A percentile compares a stretch with the other conserved stretches of the same genome.
These are phyloP conservation scores for Orthosia gothica DNA, from an alignment of 2,888 invertebrate species.

Conservation along the genomic window DNA sequence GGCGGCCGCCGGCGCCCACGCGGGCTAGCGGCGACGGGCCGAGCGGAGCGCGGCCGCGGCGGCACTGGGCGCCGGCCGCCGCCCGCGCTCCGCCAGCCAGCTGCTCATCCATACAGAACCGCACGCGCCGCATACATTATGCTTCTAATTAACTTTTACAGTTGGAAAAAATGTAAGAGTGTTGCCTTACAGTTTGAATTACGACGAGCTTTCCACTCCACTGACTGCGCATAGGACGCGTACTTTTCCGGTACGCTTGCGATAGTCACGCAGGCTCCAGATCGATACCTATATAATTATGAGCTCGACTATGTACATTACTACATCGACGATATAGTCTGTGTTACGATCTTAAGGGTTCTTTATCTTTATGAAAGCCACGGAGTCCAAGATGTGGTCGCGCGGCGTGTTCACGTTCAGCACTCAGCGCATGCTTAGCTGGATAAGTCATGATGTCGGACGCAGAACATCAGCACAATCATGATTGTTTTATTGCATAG, in stretches of 20 bases:
- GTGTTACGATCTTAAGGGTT: neutral
- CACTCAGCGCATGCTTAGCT: neutral
- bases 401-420: neutral
- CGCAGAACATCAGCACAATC: neutral
- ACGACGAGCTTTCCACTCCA: slow-evolving; percentile 82
- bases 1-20: slow-evolving; percentile 49
- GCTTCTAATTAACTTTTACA: slow-evolving; percentile 86
- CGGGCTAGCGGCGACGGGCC: slow-evolving; percentile 47
- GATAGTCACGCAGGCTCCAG: slow-evolving; percentile 9
- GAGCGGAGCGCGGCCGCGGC: slow-evolving; percentile 64
- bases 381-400: neutral
- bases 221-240: slow-evolving; percentile 69
- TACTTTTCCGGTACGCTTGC: slow-evolving; percentile 43
- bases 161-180: slow-evolving; percentile 82
- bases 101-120: slow-evolving; percentile 81
- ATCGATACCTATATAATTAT: neutral
- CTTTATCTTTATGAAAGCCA: neutral
- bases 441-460: neutral
- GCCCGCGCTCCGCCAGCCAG: slow-evolving; percentile 50
- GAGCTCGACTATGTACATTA: neutral
- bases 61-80: slow-evolving; percentile 59
- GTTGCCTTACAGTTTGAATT: slow-evolving; percentile 79
- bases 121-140: slow-evolving; percentile 84
- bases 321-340: neutral
- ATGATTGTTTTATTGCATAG: neutral